Conservation (phyloP, 2,113 vertebrate genomes). For the Epinephelus fuscoguttatus region DNA sequence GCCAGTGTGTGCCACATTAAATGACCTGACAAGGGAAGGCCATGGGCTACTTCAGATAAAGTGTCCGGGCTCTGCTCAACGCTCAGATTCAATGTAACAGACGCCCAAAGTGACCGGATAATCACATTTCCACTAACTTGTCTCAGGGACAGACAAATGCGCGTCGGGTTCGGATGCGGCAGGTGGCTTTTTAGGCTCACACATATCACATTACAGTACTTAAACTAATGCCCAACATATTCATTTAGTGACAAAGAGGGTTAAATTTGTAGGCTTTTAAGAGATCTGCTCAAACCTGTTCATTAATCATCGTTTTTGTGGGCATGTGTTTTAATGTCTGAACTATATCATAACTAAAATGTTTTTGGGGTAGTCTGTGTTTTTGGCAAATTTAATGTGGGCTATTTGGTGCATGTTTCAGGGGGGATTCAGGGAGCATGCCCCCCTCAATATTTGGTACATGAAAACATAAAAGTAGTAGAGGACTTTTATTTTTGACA, state of each 20-base stretch:
- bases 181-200: constrained; percentile 75
- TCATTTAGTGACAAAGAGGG: constrained; percentile 52
- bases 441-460: too few relatives aligned
- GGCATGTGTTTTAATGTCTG: not conserved
- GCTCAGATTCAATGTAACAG: constrained; percentile 80
- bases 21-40: constrained; percentile 80
- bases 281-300: constrained; percentile 2
- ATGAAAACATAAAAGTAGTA: too few relatives aligned
- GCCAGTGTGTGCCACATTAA: constrained; percentile 72
- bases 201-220: constrained; percentile 72
- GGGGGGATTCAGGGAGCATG: too few relatives aligned
- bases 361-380: not conserved
- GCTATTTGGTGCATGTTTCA: too few relatives aligned
- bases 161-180: constrained; percentile 69
- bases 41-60: constrained; percentile 82
- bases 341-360: not conserved
- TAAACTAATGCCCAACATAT: constrained; percentile 58
- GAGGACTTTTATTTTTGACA: too few relatives aligned
- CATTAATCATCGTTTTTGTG: constrained; percentile 4
- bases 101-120: constrained; percentile 82
- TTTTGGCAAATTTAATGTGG: not conserved
- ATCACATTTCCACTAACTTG: constrained; percentile 82
- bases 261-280: constrained; percentile 36
- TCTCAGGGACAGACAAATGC: constrained; percentile 79
- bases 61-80: constrained; percentile 75